These are phyloP conservation scores for Limenitis camilla DNA, from an alignment of 2,888 invertebrate species.

Conservation along the genomic window DNA sequence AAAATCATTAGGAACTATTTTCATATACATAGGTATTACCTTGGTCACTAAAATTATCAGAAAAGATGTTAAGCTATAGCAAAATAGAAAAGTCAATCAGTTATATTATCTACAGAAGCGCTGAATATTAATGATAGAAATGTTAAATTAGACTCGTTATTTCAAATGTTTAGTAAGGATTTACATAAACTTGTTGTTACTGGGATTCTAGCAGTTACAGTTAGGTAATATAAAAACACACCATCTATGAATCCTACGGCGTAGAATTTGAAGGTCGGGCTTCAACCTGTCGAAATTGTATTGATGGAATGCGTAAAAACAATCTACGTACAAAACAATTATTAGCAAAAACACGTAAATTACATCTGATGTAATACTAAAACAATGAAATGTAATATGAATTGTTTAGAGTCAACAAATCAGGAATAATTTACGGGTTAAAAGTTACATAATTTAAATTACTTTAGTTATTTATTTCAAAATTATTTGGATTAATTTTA, in stretches of 20 bases:
- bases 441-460: too few relatives aligned
- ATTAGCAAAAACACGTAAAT: slow-evolving; percentile 2
- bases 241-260: slow-evolving; percentile 53
- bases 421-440: too few relatives aligned
- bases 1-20: too few relatives aligned
- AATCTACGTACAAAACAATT: background rate
- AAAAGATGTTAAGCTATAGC: background rate
- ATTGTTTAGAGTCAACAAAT: too few relatives aligned
- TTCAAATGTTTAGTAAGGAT: slow-evolving; percentile 8
- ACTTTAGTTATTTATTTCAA: too few relatives aligned
- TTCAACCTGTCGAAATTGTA: slow-evolving; percentile 55
- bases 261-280: slow-evolving; percentile 50
- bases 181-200: slow-evolving; percentile 9
- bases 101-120: slow-evolving; percentile 6
- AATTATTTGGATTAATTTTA: too few relatives aligned
- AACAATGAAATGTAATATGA: background rate
- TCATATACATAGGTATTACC: too few relatives aligned
- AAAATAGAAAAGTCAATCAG: background rate
- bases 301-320: slow-evolving; percentile 24
- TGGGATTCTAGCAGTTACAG: slow-evolving; percentile 25
- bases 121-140: background rate
- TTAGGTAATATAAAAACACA: slow-evolving; percentile 43
- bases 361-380: background rate
- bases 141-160: background rate
- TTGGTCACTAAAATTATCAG: background rate